A percentile compares a stretch with the other conserved stretches of the same genome.
These are phyloP conservation scores for Desmophyllum pertusum DNA, from an alignment of 92 coral and sea anemone genomes.

Conservation along the genomic window DNA sequence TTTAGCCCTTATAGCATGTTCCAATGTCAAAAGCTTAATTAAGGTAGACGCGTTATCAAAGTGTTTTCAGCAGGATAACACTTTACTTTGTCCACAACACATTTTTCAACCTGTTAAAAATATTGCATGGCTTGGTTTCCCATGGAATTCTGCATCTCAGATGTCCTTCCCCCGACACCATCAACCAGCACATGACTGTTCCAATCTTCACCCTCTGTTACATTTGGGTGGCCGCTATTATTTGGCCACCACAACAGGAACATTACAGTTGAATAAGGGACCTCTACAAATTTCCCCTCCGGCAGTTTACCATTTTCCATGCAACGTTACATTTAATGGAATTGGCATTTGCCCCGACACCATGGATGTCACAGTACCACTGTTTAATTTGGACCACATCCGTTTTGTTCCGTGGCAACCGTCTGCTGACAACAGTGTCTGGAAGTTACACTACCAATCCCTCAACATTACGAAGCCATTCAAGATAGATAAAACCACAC, in stretches of 20 bases:
- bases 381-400: neutral
- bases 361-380: neutral
- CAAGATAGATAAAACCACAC: slow-evolving; percentile 5
- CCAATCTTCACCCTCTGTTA: neutral
- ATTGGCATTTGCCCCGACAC: slow-evolving; percentile 1
- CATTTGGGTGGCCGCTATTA: slow-evolving; percentile 16
- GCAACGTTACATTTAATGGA: slow-evolving; percentile 10
- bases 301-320: slow-evolving; percentile 15
- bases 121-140: slow-evolving; percentile 16
- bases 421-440: neutral
- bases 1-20: slow-evolving; percentile 29
- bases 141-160: neutral
- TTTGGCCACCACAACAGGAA: neutral
- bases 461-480: slow-evolving; percentile 23
- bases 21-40: neutral
- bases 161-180: slow-evolving; percentile 7
- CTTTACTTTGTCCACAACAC: slow-evolving; percentile 18
- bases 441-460: slow-evolving; percentile 34
- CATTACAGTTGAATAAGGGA: neutral
- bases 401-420: slow-evolving; percentile 27
- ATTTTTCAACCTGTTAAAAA: neutral
- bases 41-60: neutral
- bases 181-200: neutral
- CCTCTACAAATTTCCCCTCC: neutral
- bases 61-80: slow-evolving; percentile 20